These are phyloP conservation scores for Beris morrisii DNA, from an alignment of 2,888 invertebrate species.

Conservation along the genomic window DNA sequence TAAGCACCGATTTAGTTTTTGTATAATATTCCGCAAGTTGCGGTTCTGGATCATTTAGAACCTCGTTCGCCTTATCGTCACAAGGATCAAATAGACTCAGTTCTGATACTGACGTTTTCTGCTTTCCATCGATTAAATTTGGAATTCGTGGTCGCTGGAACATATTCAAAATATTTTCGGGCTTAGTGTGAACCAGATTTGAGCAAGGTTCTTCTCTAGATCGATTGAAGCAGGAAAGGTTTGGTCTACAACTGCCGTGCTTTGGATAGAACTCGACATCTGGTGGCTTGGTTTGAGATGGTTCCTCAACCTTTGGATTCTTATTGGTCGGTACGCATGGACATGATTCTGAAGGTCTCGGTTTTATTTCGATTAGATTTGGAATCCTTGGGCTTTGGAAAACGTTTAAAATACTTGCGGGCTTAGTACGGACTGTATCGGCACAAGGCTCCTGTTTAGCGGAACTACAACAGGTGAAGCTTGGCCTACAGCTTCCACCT, in stretches of 20 bases:
- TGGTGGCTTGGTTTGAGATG: not conserved
- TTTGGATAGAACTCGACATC: not conserved
- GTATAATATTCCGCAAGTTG: no score
- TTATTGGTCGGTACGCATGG: not conserved
- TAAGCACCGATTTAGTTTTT: not conserved
- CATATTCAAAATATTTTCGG: not conserved
- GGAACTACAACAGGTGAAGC: not conserved
- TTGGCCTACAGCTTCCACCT: not conserved
- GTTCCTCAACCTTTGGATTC: not conserved
- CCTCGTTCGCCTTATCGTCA: no score
- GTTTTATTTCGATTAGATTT: not conserved
- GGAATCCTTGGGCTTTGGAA: not conserved
- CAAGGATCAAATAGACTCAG: not conserved
- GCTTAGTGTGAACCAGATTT: not conserved
- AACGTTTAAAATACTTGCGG: not conserved
- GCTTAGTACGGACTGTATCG: not conserved
- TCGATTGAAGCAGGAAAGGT: not conserved
- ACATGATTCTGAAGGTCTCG: not conserved
- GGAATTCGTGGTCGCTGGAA: constrained; percentile 2
- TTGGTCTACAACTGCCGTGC: not conserved
- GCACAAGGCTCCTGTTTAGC: not conserved
- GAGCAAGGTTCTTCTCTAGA: not conserved
- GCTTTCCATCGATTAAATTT: not conserved
- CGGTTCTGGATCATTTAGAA: no score
- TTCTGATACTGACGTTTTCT: not conserved